Evolutionary conservation across 2,113 vertebrate genomes (phyloP).

Genomic region (Irena cyanogastra): DNA sequence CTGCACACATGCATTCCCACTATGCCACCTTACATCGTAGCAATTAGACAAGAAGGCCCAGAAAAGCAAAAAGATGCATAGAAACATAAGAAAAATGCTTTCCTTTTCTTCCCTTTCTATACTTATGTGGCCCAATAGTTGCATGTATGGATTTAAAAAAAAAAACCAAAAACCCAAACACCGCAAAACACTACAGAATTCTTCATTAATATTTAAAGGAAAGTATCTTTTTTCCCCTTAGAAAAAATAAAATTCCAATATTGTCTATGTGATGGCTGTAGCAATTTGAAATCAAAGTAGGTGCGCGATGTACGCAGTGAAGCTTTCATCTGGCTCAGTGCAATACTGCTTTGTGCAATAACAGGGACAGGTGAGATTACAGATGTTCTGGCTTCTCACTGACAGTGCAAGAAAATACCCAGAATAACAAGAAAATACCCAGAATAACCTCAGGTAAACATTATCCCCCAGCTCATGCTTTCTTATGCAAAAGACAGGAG

Average conservation of each 20-base stretch:
- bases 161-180: rapidly evolving
- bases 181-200: background rate
- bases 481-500: constrained; percentile 5
- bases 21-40: background rate
- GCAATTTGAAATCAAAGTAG: background rate
- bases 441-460: background rate
- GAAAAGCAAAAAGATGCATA: background rate
- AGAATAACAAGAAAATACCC: background rate
- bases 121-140: background rate
- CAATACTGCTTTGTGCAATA: background rate
- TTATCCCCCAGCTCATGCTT: background rate
- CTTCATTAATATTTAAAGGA: background rate
- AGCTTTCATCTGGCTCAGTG: background rate
- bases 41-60: background rate
- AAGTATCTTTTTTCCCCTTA: background rate
- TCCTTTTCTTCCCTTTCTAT: background rate
- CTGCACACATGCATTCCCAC: background rate
- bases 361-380: constrained; percentile 18
- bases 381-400: background rate
- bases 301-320: rapidly evolving
- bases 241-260: background rate
- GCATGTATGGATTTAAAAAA: background rate
- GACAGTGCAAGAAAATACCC: background rate
- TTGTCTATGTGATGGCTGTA: background rate
- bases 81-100: background rate